A percentile compares a stretch with the other conserved stretches of the same genome.
Conservation (phyloP, 2,797 vertebrate species). For the Scleropages formosus region DNA sequence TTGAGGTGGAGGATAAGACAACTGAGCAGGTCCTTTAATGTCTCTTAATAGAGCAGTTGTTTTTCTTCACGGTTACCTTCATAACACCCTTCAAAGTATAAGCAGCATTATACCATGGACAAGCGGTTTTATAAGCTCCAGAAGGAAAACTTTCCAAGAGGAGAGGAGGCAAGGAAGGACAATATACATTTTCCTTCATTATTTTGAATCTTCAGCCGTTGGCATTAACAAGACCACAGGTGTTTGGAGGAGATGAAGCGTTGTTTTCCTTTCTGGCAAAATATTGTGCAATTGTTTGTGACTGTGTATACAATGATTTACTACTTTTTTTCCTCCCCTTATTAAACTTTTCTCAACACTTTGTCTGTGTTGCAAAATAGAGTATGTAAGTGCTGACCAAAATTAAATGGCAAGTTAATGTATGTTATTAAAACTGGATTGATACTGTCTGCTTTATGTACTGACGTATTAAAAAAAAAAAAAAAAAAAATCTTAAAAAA, state of each 20-base stretch:
- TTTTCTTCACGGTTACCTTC: too few species aligned
- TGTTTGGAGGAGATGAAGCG: constrained; percentile 55
- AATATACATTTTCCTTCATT: constrained; percentile 40
- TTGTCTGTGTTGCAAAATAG: constrained; percentile 76
- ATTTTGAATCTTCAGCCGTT: constrained; percentile 47
- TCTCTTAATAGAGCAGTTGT: too few species aligned
- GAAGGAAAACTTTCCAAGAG: constrained; percentile 57
- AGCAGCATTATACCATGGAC: constrained; percentile 38
- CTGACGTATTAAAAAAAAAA: constrained; percentile 73
- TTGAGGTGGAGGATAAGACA: too few species aligned
- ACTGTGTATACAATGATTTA: constrained; percentile 65
- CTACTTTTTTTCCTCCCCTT: constrained; percentile 34
- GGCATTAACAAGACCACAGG: constrained; percentile 48
- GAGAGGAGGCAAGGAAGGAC: constrained; percentile 30
- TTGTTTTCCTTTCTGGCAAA: constrained; percentile 59
- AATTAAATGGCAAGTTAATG: constrained; percentile 86
- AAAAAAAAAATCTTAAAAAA: constrained; percentile 57
- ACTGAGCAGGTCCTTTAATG: too few species aligned
- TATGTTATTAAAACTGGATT: constrained; percentile 84
- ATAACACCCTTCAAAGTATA: constrained; percentile 40
- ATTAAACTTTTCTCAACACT: constrained; percentile 62
- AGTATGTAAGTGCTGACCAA: constrained; percentile 88
- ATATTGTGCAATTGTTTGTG: constrained; percentile 80
- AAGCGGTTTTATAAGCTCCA: constrained; percentile 47
- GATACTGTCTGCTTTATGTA: constrained; percentile 85